These are phyloP conservation scores for Pollimyrus isidori DNA, from an alignment of 2,113 vertebrate genomes.

Conservation along the genomic window DNA sequence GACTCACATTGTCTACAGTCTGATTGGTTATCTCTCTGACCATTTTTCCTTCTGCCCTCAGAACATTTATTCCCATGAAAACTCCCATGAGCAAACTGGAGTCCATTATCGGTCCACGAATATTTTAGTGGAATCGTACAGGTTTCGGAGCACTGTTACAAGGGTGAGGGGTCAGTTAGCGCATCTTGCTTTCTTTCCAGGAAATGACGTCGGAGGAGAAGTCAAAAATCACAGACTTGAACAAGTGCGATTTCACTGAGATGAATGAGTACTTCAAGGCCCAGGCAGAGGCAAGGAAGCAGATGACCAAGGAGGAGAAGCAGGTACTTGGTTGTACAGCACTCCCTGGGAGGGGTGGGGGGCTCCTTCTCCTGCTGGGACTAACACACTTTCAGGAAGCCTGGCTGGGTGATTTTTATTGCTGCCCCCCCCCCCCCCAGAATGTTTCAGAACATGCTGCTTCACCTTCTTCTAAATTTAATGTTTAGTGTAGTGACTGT, in stretches of 20 bases:
- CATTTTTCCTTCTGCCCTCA: no score
- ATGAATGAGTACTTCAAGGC: slow-evolving; percentile 91
- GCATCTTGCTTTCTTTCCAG: slow-evolving; percentile 48
- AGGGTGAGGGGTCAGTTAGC: not conserved
- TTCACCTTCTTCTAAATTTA: not conserved
- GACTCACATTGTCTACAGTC: no score
- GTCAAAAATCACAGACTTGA: slow-evolving; percentile 75
- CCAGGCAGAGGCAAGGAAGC: slow-evolving; percentile 85
- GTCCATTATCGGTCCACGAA: not conserved
- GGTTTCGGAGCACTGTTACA: not conserved
- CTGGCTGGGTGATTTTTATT: not conserved
- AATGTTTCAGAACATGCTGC: not conserved
- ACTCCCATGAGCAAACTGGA: no score
- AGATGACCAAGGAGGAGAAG: slow-evolving; percentile 94
- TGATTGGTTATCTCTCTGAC: no score
- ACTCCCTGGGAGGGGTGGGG: not conserved
- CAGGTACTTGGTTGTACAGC: slow-evolving; percentile 56
- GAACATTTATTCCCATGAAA: no score
- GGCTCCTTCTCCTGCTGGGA: not conserved
- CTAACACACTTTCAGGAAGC: not conserved
- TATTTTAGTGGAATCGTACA: not conserved
- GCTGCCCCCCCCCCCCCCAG: no score
- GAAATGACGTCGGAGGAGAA: slow-evolving; percentile 94
- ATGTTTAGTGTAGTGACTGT: not conserved
- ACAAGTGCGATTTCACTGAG: slow-evolving; percentile 87